Evolutionary conservation across 2,113 vertebrate genomes (phyloP).

Genomic region (Ivindomyrus marchei): DNA sequence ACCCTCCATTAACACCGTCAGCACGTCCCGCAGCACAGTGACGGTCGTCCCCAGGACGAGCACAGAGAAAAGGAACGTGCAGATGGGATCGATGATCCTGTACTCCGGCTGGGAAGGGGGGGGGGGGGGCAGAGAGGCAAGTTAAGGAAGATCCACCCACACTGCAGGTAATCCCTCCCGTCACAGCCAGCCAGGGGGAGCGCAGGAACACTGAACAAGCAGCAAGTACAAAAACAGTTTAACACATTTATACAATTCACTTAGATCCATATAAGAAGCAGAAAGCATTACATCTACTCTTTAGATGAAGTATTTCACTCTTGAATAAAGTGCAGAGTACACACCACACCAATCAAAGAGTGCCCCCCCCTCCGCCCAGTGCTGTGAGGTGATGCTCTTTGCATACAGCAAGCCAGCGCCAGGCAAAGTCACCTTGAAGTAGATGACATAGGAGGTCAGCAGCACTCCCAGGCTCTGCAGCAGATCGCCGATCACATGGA

Average conservation of each 20-base stretch:
- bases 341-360: neutral
- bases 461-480: conserved; percentile 80
- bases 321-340: neutral
- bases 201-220: neutral
- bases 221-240: neutral
- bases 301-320: neutral
- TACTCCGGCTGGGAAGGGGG: conserved; percentile 69
- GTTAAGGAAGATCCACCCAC: neutral
- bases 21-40: conserved; percentile 72
- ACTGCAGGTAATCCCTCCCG: neutral
- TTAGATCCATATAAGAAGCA: neutral
- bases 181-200: neutral
- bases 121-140: neutral
- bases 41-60: conserved; percentile 77
- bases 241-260: neutral
- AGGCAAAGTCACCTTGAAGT: conserved; percentile 65
- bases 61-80: conserved; percentile 82
- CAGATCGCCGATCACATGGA: conserved; percentile 82
- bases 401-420: neutral
- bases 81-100: conserved; percentile 80
- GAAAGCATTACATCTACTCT: neutral
- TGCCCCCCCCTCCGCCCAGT: neutral
- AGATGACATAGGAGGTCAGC: conserved; percentile 72
- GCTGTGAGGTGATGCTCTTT: neutral
- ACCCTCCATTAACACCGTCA: conserved; percentile 86